Base-by-base conservation (phyloP, 2,888 invertebrate species). In the Erpobdella octoculata region DNA sequence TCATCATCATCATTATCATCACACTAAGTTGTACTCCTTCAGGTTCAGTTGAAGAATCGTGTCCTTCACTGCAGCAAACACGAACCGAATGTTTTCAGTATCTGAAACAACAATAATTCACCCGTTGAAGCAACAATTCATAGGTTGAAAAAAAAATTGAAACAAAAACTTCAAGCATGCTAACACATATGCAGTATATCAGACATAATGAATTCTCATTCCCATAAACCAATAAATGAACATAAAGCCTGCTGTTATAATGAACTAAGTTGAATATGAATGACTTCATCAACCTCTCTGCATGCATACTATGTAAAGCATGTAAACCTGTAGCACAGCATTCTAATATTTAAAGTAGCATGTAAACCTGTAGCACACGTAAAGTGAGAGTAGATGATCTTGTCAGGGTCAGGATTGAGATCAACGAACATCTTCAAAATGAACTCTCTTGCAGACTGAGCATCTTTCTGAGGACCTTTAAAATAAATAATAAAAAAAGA, bases 321-420 rank as follows among this genome's bases (percentile, higher is more conserved):
- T 4, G 31, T 33, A 21, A 59, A 25, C 18, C 33, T 33, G 18
- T 15, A 59, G 18, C 5, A 25, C 31, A 59, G 33, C 5, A 59
- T 21, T 59, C 21, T 33, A 33, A 28, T 2, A 31, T 33, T 31
- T n/a, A 1, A 1, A 38, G 6, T 9, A n/a, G n/a, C n/a, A n/a
- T n/a, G n/a, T n/a, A n/a, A n/a, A 98, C 97, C 98, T 90, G 98
- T 99, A 87, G 98, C 98, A 89, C 98, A 98, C 82, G 98, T 99
- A 88, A 99, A 99, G 88, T 99, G 98, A 86, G 98, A 98, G 88
- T 99, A 99, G 87, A 99, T 98, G 84, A 98, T 99, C 88, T 99
- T 99, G 89, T 98, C 98, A 81, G 93, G 93, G 88, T 98, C 98
- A 79, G 98, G 98, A 87, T 99, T 99, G 85, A 99, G 89, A 87